These are phyloP conservation scores for Todus mexicanus DNA, from an alignment of 2,797 vertebrate genomes.

Conservation along the genomic window DNA sequence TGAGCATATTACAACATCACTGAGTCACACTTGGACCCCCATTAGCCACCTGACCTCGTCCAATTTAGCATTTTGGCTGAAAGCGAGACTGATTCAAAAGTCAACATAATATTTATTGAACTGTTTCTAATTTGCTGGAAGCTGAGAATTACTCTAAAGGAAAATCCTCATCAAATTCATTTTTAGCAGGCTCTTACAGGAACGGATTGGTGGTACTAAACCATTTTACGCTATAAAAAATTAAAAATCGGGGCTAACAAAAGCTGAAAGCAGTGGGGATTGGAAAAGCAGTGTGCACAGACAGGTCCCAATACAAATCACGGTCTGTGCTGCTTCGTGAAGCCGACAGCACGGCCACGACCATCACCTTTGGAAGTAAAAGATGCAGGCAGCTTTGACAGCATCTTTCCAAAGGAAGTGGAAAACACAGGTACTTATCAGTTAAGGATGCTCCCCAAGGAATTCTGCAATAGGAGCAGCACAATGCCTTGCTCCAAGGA, in stretches of 20 bases:
- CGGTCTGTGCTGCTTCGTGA: not conserved
- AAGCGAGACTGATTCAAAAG: not conserved
- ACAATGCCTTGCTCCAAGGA: not conserved
- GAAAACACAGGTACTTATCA: not conserved
- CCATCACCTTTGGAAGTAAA: not conserved
- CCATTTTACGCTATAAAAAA: too few species aligned
- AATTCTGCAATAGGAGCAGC: not conserved
- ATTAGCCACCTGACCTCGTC: not conserved
- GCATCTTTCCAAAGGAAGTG: not conserved
- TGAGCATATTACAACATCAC: not conserved
- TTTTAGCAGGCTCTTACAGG: not conserved
- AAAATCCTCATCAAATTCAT: not conserved
- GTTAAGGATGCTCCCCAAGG: not conserved
- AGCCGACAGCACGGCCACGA: not conserved
- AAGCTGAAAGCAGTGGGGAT: not conserved
- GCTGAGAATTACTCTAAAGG: not conserved
- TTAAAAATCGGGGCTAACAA: not conserved
- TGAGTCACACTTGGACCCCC: not conserved
- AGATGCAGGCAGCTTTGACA: not conserved
- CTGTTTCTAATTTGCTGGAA: not conserved
- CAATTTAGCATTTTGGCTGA: not conserved
- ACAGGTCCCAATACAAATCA: not conserved
- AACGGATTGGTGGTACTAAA: not conserved
- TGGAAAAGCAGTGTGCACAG: not conserved
- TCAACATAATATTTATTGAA: conserved; percentile 6